phyloP scores from a whole-genome alignment of 2,113 vertebrate species.

The Podarcis raffonei region DNA sequence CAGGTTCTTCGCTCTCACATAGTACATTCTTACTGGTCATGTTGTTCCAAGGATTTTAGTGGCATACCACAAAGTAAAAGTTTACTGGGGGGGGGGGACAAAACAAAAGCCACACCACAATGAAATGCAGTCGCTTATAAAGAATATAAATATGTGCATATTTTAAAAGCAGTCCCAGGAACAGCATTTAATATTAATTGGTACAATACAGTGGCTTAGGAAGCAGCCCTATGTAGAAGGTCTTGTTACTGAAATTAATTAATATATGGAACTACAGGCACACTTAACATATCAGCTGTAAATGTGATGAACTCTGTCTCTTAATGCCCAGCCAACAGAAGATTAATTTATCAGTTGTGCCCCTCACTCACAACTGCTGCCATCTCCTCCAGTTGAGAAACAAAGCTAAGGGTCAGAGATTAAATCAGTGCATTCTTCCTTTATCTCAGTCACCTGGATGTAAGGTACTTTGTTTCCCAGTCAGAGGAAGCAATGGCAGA shows the following conservation, averaged over 20 bases:
- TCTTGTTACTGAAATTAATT: conserved; percentile 73
- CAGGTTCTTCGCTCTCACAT: neutral
- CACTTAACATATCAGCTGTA: neutral
- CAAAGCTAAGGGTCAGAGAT: neutral
- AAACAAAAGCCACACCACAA: conserved; percentile 20
- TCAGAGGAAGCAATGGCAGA: neutral
- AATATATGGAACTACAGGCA: conserved; percentile 45
- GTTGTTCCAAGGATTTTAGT: neutral
- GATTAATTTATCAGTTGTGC: neutral
- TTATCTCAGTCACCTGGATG: neutral
- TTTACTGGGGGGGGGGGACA: neutral
- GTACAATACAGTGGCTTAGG: conserved; percentile 58
- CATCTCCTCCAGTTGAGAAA: neutral
- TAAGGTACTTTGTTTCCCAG: neutral
- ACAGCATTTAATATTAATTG: conserved; percentile 68
- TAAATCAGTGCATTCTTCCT: neutral
- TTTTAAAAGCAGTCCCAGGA: conserved; percentile 70
- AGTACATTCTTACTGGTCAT: neutral
- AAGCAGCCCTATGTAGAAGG: conserved; percentile 69
- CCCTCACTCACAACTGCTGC: neutral
- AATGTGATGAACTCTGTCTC: neutral
- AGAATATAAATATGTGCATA: conserved; percentile 72
- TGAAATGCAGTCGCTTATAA: conserved; percentile 61
- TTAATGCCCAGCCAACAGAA: neutral
- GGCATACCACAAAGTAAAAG: neutral